Conservation (phyloP, 2,797 vertebrate species). For the Cichlasoma orientale region DNA sequence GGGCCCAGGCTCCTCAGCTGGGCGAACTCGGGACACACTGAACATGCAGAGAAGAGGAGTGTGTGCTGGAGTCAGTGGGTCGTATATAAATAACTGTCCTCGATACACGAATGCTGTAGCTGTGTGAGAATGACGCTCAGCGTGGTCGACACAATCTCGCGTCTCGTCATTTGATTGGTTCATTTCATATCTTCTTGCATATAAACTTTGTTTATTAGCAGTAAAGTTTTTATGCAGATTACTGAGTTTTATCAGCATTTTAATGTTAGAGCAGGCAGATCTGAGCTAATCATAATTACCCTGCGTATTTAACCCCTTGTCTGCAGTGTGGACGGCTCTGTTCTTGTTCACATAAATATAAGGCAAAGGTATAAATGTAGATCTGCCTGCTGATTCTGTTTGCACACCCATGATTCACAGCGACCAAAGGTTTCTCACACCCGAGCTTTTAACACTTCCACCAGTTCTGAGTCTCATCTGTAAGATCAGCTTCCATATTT, state of each 20-base stretch:
- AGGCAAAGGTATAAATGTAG: neutral
- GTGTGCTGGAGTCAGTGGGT: neutral
- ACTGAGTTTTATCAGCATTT: neutral
- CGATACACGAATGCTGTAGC: slow-evolving; percentile 46
- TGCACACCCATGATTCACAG: neutral
- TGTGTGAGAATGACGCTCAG: slow-evolving; percentile 3
- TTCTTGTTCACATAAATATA: neutral
- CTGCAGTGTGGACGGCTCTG: neutral
- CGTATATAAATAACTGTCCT: slow-evolving; percentile 73
- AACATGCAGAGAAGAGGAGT: neutral
- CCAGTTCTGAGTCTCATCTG: fast-evolving
- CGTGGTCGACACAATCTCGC: neutral
- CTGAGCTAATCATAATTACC: neutral
- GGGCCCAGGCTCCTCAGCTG: slow-evolving; percentile 19
- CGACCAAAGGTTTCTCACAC: neutral
- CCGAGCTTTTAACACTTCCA: neutral
- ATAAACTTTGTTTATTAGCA: neutral
- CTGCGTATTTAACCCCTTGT: neutral
- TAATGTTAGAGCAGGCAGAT: neutral
- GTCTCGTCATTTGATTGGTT: too few species aligned
- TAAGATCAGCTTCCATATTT: neutral
- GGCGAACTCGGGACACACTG: slow-evolving; percentile 37
- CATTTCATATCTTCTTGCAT: neutral
- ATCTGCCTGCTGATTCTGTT: neutral
- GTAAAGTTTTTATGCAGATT: neutral